phyloP scores from a whole-genome alignment of 1,140 invertebrate genomes.

The Penaeus japonicus region DNA sequence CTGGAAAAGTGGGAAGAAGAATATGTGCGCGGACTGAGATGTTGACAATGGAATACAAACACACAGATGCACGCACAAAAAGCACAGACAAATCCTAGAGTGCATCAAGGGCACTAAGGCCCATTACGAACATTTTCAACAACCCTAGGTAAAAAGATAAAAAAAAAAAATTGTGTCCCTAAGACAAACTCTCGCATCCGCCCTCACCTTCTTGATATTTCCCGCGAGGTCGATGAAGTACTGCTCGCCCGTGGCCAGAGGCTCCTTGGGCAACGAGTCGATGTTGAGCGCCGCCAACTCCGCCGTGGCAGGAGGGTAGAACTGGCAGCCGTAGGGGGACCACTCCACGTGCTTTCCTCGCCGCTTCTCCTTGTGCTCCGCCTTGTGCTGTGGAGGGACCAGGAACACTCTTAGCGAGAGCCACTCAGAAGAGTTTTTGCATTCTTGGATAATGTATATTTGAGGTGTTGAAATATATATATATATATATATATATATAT shows the following conservation, averaged over 20 bases:
- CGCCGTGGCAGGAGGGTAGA: constrained; percentile 80
- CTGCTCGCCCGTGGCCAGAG: constrained; percentile 86
- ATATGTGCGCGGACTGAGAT: neutral
- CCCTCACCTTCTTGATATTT: constrained; percentile 85
- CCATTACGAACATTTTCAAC: too few relatives aligned
- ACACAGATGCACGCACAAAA: too few relatives aligned
- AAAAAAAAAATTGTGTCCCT: too few relatives aligned
- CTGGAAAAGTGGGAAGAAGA: too few relatives aligned
- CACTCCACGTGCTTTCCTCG: constrained; percentile 65
- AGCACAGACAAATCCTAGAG: too few relatives aligned
- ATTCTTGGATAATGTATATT: too few relatives aligned
- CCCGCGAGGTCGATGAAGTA: constrained; percentile 95
- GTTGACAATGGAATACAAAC: neutral
- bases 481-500: too few relatives aligned
- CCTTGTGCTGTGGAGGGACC: constrained; percentile 32
- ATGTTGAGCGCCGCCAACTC: constrained; percentile 81
- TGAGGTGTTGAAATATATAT: too few relatives aligned
- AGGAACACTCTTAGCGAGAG: neutral
- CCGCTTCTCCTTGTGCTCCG: constrained; percentile 47
- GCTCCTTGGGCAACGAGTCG: constrained; percentile 84
- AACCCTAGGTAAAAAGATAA: too few relatives aligned
- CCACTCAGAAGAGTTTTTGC: too few relatives aligned
- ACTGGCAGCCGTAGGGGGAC: constrained; percentile 89
- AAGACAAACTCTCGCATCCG: too few relatives aligned
- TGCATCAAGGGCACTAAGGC: neutral